Evolutionary conservation across 2,113 vertebrate species (phyloP), one percentile per base, ranked within the genome.

Genomic region (Corythoichthys intestinalis): DNA sequence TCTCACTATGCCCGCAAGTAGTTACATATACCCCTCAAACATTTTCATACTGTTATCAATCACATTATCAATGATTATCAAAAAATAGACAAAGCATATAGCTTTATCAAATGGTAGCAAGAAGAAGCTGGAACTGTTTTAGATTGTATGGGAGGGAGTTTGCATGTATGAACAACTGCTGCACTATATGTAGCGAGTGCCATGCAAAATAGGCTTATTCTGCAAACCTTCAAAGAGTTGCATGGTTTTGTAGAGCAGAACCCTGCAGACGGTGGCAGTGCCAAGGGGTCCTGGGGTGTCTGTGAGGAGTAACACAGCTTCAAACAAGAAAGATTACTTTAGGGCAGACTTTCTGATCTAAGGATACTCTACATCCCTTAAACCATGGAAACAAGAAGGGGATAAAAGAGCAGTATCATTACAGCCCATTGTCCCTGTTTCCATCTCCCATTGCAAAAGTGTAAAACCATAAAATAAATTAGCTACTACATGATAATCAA

Each of bases 291-390:
- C 90, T 8, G 15, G 79, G 70, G 79, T 75, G 83, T 62, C 74
- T 74, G 80, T 75, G 81, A 82, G 89, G 92, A 93, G 92, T 93
- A 93, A 88, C 90, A 88, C 91, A 90, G 92, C 94, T 87, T 93
- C 83, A 88, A 96, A 97, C 94, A 91, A 88, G 89, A 81, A 70
- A 62, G 91, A 83, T 92, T 89, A 93, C 94, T 93, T 92, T 90
- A 91, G 93, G 95, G 94, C 91, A 93, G 90, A 91, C 90, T 93
- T 94, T 94, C 94, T 94, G 93, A 94, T 94, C 91, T 91, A 88
- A 92, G 89, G 92, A 85, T 64, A 65, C 71, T 70, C 77, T 73
- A 66, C 69, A 81, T 71, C 71, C 81, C 79, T 65, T 64, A 35
- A 81, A 77, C 75, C 63, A 63, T 66, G 47, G 90, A 64, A 61